A percentile compares a stretch with the other conserved stretches of the same genome.
Evolutionary conservation across 2,797 vertebrate species (phyloP).

Genomic region (Spinus pinus): DNA sequence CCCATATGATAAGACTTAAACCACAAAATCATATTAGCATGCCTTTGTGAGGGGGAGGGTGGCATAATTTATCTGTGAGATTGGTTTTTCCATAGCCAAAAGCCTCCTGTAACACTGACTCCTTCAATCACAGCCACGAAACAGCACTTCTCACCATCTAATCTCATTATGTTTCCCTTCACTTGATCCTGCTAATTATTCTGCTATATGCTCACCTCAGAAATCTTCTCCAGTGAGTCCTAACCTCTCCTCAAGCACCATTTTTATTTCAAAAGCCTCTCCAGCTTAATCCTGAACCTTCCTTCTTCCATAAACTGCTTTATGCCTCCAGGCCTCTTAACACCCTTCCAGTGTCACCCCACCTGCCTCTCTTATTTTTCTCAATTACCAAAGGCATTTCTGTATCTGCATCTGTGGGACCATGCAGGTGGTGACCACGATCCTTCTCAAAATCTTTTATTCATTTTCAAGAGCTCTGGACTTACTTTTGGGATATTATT

Average conservation of each 20-base stretch:
- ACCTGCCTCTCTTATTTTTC: background rate
- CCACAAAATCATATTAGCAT: background rate
- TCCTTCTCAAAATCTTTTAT: background rate
- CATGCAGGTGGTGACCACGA: background rate
- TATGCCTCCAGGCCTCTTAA: background rate
- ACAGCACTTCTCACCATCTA: constrained; percentile 8
- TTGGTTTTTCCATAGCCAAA: background rate
- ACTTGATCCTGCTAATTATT: constrained; percentile 44
- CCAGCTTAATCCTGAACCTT: background rate
- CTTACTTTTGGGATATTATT: background rate
- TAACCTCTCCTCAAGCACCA: background rate
- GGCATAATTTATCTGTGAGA: background rate
- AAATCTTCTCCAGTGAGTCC: background rate
- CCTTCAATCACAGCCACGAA: background rate
- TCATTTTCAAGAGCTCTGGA: background rate
- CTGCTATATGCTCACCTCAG: background rate
- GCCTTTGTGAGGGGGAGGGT: background rate
- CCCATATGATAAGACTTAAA: background rate
- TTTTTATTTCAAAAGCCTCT: constrained; percentile 8
- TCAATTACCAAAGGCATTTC: background rate
- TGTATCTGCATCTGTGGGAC: background rate
- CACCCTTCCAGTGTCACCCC: background rate
- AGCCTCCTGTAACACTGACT: background rate
- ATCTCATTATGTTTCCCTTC: constrained; percentile 24
- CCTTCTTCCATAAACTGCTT: background rate